Base-by-base conservation (phyloP, 2,113 vertebrate genomes). In the Aspiorhynchus laticeps region DNA sequence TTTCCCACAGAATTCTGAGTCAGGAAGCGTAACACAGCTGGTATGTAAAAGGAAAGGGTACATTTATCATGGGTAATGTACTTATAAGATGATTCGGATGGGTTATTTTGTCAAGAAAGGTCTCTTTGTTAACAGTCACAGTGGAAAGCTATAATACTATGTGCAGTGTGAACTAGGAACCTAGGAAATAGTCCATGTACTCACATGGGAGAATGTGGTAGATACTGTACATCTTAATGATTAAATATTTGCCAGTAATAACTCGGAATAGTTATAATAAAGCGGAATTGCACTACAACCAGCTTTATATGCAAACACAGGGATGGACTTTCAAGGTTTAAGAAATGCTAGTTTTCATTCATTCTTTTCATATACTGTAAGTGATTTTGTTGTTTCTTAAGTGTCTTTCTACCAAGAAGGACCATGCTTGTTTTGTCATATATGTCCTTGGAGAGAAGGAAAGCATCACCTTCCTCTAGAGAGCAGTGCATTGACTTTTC, bases 391-490 rank as follows among this genome's bases (percentile, higher is more conserved):
- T 9, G 7, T 33, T 78, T 53, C 17, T 5, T 7, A 28, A 2
- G 41, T 31, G 43, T 51, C 17, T 76, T 77, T 21, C 14, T 31
- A 75, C 24, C 41, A 46, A 17, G 14, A 48, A 48, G 2, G 26
- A 33, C 9, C 14, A 78, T 53, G 15, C 46, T 33, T 77, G 26
- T 33, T 84, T 74, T 61, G 56, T 33, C 12, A 7, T 33, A 41
- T 63, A 26, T 43, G 51, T 78, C 83, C 78, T 43, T 79, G 31
- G 87, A 80, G 83, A 31, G 71, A 28, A 28, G n/a, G 65, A 53
- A 80, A 28, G 36, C 46, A 63, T 85, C 87, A 43, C 84, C 82
- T 80, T 87, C 33, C 74, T 83, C 83, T 85, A 75, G 73, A 80
- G 86, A 86, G 26, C 17, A 4, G 63, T 38, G 59, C 61, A 74